A percentile compares a stretch with the other conserved stretches of the same genome.
phyloP scores from a whole-genome alignment of 35 echinoderm and acorn worm species.

The Apostichopus parvimensis region DNA sequence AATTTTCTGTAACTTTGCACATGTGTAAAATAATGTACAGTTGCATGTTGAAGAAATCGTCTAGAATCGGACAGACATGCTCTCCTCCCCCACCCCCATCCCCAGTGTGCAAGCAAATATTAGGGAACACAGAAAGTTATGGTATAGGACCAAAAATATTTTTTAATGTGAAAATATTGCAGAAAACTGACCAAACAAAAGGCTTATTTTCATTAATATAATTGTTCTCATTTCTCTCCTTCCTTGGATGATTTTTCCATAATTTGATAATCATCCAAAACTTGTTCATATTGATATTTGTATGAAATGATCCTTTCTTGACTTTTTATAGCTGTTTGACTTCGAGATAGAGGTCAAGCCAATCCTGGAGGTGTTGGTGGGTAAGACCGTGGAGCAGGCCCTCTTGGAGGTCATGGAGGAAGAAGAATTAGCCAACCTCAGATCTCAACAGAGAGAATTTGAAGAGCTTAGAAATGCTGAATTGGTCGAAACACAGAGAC shows the following conservation, averaged over 20 bases:
- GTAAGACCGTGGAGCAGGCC: constrained; percentile 97
- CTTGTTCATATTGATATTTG: too few relatives aligned
- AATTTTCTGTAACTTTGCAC: too few relatives aligned
- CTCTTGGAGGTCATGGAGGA: constrained; percentile 98
- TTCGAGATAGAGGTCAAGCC: constrained; percentile 99
- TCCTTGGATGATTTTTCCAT: neutral
- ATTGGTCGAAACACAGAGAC: constrained; percentile 91
- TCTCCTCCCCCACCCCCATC: too few relatives aligned
- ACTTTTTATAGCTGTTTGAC: constrained; percentile 87
- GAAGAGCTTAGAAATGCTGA: constrained; percentile 98
- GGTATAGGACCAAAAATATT: too few relatives aligned
- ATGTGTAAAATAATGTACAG: too few relatives aligned
- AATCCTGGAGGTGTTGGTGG: constrained; percentile 95
- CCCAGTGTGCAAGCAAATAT: too few relatives aligned
- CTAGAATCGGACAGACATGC: too few relatives aligned
- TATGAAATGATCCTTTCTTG: neutral
- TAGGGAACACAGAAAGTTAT: too few relatives aligned
- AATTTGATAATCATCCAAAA: neutral
- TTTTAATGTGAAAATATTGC: too few relatives aligned
- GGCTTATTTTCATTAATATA: too few relatives aligned
- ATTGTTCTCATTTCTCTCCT: neutral
- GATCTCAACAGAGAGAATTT: constrained; percentile 89
- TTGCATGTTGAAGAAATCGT: too few relatives aligned
- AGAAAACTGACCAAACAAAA: too few relatives aligned
- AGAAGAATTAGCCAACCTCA: constrained; percentile 92